phyloP scores from a whole-genome alignment of 1,140 invertebrate species.

The Pseudomyrmex flavicornis region DNA sequence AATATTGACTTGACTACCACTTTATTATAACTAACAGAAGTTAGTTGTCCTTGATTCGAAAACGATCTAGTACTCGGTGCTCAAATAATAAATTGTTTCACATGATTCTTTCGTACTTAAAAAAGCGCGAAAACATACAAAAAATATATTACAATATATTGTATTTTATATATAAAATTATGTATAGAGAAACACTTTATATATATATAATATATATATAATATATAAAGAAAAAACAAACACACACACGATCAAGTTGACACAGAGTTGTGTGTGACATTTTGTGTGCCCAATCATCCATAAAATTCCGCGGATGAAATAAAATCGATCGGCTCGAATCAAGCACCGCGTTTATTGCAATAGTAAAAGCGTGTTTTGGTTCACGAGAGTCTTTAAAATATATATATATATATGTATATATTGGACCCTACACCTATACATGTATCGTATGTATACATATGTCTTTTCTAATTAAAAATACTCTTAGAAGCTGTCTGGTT shows the following conservation, averaged over 20 bases:
- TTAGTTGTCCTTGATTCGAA: constrained; percentile 58
- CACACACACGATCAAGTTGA: no score
- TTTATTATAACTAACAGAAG: constrained; percentile 56
- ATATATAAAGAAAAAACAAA: no score
- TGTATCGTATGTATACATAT: constrained; percentile 32
- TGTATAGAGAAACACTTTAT: background rate
- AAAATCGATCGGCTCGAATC: constrained; percentile 34
- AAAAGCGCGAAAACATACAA: no score
- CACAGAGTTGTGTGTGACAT: background rate
- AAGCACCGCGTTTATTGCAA: constrained; percentile 49
- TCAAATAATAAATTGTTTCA: constrained; percentile 18
- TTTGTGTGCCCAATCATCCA: background rate
- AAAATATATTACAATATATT: no score
- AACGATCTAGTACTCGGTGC: constrained; percentile 14
- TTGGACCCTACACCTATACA: constrained; percentile 67
- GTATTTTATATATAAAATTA: constrained; percentile 10
- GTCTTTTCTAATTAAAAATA: constrained; percentile 65
- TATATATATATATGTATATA: constrained; percentile 35
- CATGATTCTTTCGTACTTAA: background rate
- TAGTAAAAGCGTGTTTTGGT: constrained; percentile 55
- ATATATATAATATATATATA: no score
- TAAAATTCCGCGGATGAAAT: background rate
- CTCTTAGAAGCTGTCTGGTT: constrained; percentile 59
- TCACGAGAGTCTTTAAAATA: constrained; percentile 57
- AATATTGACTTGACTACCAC: constrained; percentile 22